phyloP scores from a whole-genome alignment of 2,888 invertebrate species.

The Synanthedon andrenaeformis region DNA sequence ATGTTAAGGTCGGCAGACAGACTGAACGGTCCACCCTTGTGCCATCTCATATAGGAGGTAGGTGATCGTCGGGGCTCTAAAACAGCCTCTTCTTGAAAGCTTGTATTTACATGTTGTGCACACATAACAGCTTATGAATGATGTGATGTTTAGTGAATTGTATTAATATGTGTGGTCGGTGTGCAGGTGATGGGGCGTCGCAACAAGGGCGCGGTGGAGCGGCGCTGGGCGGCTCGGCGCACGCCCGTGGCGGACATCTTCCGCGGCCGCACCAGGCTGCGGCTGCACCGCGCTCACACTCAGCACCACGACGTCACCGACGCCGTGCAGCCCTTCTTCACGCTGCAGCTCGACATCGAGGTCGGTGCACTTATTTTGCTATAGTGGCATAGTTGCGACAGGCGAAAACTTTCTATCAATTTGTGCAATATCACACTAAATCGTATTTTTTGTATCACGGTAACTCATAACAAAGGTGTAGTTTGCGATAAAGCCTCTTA shows the following conservation, averaged over 20 bases:
- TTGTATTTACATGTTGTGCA: too few species aligned
- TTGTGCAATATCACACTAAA: too few species aligned
- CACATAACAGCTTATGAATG: too few species aligned
- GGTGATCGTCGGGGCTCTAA: not conserved
- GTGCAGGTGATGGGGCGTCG: conserved; percentile 84
- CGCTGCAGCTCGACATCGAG: conserved; percentile 94
- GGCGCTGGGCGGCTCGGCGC: conserved; percentile 76
- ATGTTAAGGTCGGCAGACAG: too few species aligned
- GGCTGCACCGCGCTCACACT: conserved; percentile 76
- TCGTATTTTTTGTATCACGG: too few species aligned
- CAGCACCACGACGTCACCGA: conserved; percentile 79
- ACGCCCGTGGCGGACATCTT: conserved; percentile 95
- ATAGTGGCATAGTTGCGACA: too few species aligned
- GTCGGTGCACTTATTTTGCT: conserved; percentile 50
- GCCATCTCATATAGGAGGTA: not conserved
- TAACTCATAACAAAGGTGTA: too few species aligned
- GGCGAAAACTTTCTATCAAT: too few species aligned
- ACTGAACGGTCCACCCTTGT: too few species aligned
- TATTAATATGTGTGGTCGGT: conserved; percentile 80
- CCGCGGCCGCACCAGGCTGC: conserved; percentile 89
- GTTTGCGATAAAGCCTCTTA: too few species aligned
- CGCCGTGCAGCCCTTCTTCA: conserved; percentile 95
- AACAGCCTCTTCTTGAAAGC: too few species aligned
- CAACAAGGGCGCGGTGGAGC: conserved; percentile 89
- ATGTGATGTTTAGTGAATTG: conserved; percentile 28